Evolutionary conservation across 2,113 vertebrate species (phyloP).

Genomic region (Seriola quinqueradiata): DNA sequence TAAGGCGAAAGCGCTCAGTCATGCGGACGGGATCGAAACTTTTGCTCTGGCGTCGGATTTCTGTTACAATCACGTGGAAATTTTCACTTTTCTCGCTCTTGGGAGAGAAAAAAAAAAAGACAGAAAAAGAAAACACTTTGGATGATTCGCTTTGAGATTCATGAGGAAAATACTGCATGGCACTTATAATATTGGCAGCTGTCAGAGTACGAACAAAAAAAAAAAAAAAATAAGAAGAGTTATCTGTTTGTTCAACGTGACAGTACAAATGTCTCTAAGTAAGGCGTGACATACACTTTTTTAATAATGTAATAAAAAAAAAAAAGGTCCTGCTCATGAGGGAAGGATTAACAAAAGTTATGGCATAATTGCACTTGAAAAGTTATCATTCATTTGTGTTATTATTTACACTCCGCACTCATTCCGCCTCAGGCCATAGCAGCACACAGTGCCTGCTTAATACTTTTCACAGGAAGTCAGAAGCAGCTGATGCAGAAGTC

Average conservation of each 20-base stretch:
- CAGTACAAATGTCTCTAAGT: slow-evolving; percentile 46
- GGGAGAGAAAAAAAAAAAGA: slow-evolving; percentile 9
- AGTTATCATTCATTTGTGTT: slow-evolving; percentile 42
- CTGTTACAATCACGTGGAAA: slow-evolving; percentile 15
- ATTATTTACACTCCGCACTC: slow-evolving; percentile 66
- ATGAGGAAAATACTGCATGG: slow-evolving; percentile 74
- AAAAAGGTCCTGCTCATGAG: slow-evolving; percentile 49
- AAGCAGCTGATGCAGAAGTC: slow-evolving; percentile 19
- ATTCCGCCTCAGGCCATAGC: slow-evolving; percentile 20
- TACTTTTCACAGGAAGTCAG: slow-evolving; percentile 66
- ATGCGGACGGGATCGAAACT: slow-evolving; percentile 30
- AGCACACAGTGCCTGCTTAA: slow-evolving; percentile 40
- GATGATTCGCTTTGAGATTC: slow-evolving; percentile 56
- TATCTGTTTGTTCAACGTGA: slow-evolving; percentile 9
- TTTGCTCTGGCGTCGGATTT: neutral
- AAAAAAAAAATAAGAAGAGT: neutral
- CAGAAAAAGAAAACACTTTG: slow-evolving; percentile 52
- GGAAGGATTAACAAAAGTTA: slow-evolving; percentile 49
- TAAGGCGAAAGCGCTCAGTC: slow-evolving; percentile 65
- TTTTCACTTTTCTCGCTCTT: neutral
- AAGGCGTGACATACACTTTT: slow-evolving; percentile 42
- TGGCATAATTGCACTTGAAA: slow-evolving; percentile 81
- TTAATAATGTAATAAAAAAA: slow-evolving; percentile 11
- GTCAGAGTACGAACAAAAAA: slow-evolving; percentile 49
- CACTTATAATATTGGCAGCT: slow-evolving; percentile 73